These are phyloP conservation scores for Meganola albula DNA, from an alignment of 2,888 invertebrate species.

Conservation along the genomic window DNA sequence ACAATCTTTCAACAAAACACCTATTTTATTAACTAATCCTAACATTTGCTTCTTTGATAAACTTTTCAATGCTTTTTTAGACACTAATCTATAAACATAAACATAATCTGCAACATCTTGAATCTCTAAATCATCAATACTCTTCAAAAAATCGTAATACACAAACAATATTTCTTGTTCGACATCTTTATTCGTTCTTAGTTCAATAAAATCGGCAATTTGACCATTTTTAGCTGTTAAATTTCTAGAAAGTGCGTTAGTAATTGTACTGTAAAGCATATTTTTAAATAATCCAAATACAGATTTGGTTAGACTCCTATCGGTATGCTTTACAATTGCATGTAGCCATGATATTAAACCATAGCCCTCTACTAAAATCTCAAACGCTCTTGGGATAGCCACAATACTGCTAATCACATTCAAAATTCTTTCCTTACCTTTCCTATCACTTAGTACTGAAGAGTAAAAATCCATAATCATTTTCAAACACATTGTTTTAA, in stretches of 20 bases:
- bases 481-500: conserved; percentile 86
- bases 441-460: conserved; percentile 79
- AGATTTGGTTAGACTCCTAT: conserved; percentile 38
- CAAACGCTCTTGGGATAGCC: conserved; percentile 80
- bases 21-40: conserved; percentile 41
- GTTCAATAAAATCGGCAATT: conserved; percentile 36
- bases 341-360: conserved; percentile 85
- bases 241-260: conserved; percentile 45
- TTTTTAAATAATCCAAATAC: conserved; percentile 44
- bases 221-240: conserved; percentile 34
- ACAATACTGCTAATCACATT: conserved; percentile 80
- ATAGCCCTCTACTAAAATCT: conserved; percentile 81
- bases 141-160: conserved; percentile 43
- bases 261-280: conserved; percentile 46
- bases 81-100: conserved; percentile 43
- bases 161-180: conserved; percentile 54
- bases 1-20: conserved; percentile 26
- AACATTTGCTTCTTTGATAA: conserved; percentile 52
- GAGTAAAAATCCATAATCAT: conserved; percentile 85
- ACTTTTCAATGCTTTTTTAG: conserved; percentile 52
- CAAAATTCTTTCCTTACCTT: conserved; percentile 81
- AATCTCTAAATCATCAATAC: conserved; percentile 39
- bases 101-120: conserved; percentile 45
- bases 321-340: conserved; percentile 43
- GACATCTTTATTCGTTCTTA: conserved; percentile 55